Base-by-base conservation (phyloP, 1,140 invertebrate genomes). In the Vanessa tameamea region DNA sequence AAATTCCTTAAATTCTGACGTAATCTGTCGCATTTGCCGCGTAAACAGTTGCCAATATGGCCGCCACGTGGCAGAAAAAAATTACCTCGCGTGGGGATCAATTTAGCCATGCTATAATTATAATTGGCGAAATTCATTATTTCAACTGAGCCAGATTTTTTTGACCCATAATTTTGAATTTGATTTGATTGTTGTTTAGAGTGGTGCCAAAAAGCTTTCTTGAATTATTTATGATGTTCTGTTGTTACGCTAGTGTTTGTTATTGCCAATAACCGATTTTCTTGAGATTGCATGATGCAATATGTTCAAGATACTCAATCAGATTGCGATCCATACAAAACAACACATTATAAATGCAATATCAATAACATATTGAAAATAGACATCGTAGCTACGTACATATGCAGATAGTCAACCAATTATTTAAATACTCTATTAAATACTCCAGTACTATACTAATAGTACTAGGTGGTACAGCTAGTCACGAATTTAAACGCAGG, bases 11-110 rank as follows among this genome's bases (percentile, higher is more conserved):
- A 53, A 72, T 31, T 31, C 47, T 78, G 76, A 79, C 81, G 78
- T 72, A 59, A 75, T 48, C 69, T 75, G 70, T 76, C 78, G 77
- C 43, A 76, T 76, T 69, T 70, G 68, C 65, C 47, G 65, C 65
- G 75, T 72, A 75, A 80, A 78, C 68, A 76, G 37, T 43, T 5
- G 75, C 63, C 73, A 76, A 74, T n/a, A 79, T 79, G 75, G 73
- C 73, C 16, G 76, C 75, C 80, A 78, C 82, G 82, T 82, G 82
- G 80, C 77, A 65, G 55, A 59, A 72, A 78, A 78, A 75, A 77
- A 64, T 50, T 69, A 64, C 55, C 43, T 37, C 69, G 67, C 70
- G 76, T 79, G 79, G 75, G 64, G 63, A 66, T 64, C 47, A 47
- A 73, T 76, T 75, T 81, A 75, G 64, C 64, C n/a, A 11, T 23